Conservation (phyloP, 2,797 vertebrate genomes). For the Orestias chungarensis region DNA sequence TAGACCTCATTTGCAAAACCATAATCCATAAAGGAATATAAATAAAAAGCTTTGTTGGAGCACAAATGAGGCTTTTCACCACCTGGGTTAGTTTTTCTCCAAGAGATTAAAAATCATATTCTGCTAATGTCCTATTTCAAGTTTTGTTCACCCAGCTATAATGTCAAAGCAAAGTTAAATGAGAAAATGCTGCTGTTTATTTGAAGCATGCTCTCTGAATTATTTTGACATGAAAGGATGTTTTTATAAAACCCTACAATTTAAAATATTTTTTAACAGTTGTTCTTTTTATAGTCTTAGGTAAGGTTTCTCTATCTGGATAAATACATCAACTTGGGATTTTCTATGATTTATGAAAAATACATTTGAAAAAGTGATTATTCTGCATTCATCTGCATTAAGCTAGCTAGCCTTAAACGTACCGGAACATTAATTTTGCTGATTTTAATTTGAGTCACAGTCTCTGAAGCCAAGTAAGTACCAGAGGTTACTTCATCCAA, state of each 20-base stretch:
- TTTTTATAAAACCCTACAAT: not conserved
- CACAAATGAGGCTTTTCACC: not conserved
- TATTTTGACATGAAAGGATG: not conserved
- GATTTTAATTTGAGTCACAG: slow-evolving; percentile 19
- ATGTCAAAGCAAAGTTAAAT: not conserved
- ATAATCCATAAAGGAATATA: not conserved
- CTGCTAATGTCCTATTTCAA: not conserved
- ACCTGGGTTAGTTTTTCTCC: not conserved
- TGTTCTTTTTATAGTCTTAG: not conserved
- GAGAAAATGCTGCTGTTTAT: not conserved
- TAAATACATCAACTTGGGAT: not conserved
- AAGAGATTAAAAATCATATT: not conserved
- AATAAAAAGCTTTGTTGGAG: slow-evolving; percentile 5
- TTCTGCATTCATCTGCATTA: not conserved
- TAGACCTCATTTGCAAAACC: not conserved
- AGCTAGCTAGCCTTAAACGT: not conserved
- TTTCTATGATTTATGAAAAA: not conserved
- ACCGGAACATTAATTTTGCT: not conserved
- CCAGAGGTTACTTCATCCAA: slow-evolving; percentile 37
- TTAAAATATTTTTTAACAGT: not conserved
- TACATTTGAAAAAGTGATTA: not conserved
- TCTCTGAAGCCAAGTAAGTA: slow-evolving; percentile 25
- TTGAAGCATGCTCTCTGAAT: not conserved
- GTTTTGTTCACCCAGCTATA: not conserved
- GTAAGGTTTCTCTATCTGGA: not conserved